Evolutionary conservation across 2,888 invertebrate genomes (phyloP).

Genomic region (Drosophila nr. perissopoda): DNA sequence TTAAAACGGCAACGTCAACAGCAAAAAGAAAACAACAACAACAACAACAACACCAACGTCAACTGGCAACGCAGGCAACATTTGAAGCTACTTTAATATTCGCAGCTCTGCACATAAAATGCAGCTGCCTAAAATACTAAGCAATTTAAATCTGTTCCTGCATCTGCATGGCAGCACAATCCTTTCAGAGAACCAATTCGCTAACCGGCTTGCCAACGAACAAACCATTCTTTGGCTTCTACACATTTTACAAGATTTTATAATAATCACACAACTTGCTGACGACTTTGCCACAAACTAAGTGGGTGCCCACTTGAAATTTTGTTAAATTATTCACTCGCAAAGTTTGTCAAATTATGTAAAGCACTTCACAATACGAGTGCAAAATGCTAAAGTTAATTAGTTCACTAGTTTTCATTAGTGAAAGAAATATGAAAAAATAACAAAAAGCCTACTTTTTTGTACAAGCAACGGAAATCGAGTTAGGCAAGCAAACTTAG

Average conservation of each 20-base stretch:
- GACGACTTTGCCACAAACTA: conserved; percentile 31
- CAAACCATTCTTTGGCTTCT: conserved; percentile 19
- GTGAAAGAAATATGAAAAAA: not conserved
- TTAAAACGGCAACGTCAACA: conserved; percentile 44
- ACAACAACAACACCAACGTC: conserved; percentile 36
- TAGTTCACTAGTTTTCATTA: conserved; percentile 10
- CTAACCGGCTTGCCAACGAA: conserved; percentile 33
- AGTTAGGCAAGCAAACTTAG: not conserved
- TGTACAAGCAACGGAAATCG: not conserved
- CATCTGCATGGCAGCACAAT: conserved; percentile 46
- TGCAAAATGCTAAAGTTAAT: conserved; percentile 24
- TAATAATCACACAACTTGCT: conserved; percentile 36
- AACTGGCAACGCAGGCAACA: conserved; percentile 39
- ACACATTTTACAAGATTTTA: conserved; percentile 38
- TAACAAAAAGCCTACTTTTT: conserved; percentile 1
- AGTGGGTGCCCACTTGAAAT: conserved; percentile 9
- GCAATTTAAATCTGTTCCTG: conserved; percentile 35
- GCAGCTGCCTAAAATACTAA: conserved; percentile 54
- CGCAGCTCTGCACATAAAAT: conserved; percentile 64
- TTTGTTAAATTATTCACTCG: conserved; percentile 30
- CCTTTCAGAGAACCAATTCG: conserved; percentile 45
- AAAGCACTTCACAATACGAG: conserved; percentile 22
- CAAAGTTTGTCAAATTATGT: conserved; percentile 26
- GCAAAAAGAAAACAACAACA: conserved; percentile 42
- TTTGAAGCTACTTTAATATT: conserved; percentile 76